These are phyloP conservation scores for Philereme transversata DNA, from an alignment of 2,888 invertebrate species.

Conservation along the genomic window DNA sequence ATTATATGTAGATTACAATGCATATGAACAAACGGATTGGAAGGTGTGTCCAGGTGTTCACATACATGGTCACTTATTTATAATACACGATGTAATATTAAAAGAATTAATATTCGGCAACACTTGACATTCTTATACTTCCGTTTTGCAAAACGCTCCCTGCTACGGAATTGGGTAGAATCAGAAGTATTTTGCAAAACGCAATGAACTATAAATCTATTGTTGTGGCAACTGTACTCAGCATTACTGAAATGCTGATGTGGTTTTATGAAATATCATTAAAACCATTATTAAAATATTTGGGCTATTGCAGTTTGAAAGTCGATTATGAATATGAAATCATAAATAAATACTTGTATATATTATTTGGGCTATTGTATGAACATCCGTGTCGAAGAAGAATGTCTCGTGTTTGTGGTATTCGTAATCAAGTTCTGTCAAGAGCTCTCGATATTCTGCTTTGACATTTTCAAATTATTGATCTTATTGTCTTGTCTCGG, in stretches of 20 bases:
- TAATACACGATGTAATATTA: slow-evolving; percentile 81
- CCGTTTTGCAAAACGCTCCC: slow-evolving; percentile 51
- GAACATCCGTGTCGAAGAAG: slow-evolving; percentile 67
- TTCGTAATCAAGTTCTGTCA: slow-evolving; percentile 58
- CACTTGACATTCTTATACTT: slow-evolving; percentile 78
- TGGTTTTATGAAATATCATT: slow-evolving; percentile 52
- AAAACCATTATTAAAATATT: slow-evolving; percentile 64
- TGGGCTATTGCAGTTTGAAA: slow-evolving; percentile 76
- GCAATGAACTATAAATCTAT: slow-evolving; percentile 71
- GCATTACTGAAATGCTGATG: slow-evolving; percentile 53
- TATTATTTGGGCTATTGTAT: slow-evolving; percentile 67
- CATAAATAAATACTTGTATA: slow-evolving; percentile 56
- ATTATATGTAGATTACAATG: slow-evolving; percentile 67
- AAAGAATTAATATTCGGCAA: slow-evolving; percentile 82
- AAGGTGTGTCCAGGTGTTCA: slow-evolving; percentile 46
- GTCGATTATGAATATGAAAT: slow-evolving; percentile 51
- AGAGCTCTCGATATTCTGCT: slow-evolving; percentile 42
- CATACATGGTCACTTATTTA: slow-evolving; percentile 67
- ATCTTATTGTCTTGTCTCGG: slow-evolving; percentile 50
- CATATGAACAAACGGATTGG: slow-evolving; percentile 51
- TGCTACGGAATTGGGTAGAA: slow-evolving; percentile 30
- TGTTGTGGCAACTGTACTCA: slow-evolving; percentile 69
- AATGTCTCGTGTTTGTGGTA: slow-evolving; percentile 70
- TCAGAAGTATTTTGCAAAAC: slow-evolving; percentile 53
- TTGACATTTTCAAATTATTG: slow-evolving; percentile 50